Evolutionary conservation across 1,140 invertebrate species (phyloP), one percentile per base, ranked within the genome.

Genomic region (Macrobrachium rosenbergii): DNA sequence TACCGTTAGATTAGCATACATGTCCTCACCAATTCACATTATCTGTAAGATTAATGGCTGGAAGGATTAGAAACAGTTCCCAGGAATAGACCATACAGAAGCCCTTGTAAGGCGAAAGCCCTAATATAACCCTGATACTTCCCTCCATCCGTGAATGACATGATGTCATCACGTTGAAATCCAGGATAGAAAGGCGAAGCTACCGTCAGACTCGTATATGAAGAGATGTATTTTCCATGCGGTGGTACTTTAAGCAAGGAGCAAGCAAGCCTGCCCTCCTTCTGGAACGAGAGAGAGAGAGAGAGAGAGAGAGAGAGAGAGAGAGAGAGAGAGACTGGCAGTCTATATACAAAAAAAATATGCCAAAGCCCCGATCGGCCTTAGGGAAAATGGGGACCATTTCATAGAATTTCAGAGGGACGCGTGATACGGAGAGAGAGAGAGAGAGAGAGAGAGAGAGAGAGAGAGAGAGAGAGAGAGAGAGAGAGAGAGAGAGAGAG

Each of bases 361-460:
- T 45, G 52, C 12, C 6, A 52, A 52, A 2, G 12, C 52, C 52
- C 12, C 12, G 28, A 10, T 12, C 52, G 0, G 52, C 52, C 52
- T 52, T 8, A 52, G 12, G 52, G 72, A 75, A 45, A 28, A 45
- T 16, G 72, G 5, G 23, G 14, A 10, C 16, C 10, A 75, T 28
- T 7, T 17, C 28, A 45, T 5, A 45, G 23, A 45, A 19, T 17
- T 17, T 6, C 72, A 23, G 7, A 28, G 14, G 45, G 28, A 37
- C 28, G 28, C 28, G 3, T 37, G 28, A 79, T n/a, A 60, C 52
- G 43, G 75, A 77, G n/a, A 77, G 43, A 45, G 75, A 77, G 75
- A 77, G 75, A 77, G 75, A 77, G 75, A 78, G 75, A 78, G 75
- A 78, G 75, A 58, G 75, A 78, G 75, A 78, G 75, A 58, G 75